Conservation (phyloP, 2,888 invertebrate species). For the Drosophila leonis region DNA sequence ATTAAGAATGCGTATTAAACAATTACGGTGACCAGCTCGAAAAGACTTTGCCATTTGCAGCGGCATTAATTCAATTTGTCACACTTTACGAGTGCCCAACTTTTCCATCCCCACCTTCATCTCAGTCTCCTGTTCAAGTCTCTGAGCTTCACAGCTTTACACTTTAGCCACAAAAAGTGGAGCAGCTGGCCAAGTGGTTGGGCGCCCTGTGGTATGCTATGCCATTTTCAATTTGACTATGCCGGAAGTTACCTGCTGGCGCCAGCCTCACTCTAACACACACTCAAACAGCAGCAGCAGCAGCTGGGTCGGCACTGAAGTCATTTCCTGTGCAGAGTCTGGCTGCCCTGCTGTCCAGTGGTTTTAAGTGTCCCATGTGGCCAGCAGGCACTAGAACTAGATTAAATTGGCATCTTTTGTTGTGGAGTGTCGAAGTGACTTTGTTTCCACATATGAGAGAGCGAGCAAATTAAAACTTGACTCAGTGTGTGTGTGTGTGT, state of each 20-base stretch:
- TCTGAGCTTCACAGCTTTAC: slow-evolving; percentile 63
- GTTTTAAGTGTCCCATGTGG: slow-evolving; percentile 82
- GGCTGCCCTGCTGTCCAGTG: slow-evolving; percentile 22
- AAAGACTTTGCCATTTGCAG: slow-evolving; percentile 70
- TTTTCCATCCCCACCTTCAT: slow-evolving; percentile 28
- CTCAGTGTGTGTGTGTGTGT: slow-evolving; percentile 40
- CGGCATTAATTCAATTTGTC: slow-evolving; percentile 81
- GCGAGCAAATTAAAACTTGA: slow-evolving; percentile 75
- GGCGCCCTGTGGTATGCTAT: slow-evolving; percentile 38
- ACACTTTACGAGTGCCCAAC: slow-evolving; percentile 75
- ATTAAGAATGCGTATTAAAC: slow-evolving; percentile 79
- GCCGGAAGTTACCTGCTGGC: slow-evolving; percentile 83
- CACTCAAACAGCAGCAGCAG: slow-evolving; percentile 18
- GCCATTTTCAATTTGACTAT: slow-evolving; percentile 80
- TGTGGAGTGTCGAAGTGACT: slow-evolving; percentile 72
- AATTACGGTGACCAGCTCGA: slow-evolving; percentile 72
- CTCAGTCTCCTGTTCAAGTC: slow-evolving; percentile 18
- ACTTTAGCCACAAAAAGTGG: slow-evolving; percentile 75
- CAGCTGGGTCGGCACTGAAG: slow-evolving; percentile 69
- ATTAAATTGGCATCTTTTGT: slow-evolving; percentile 84
- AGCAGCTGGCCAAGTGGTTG: slow-evolving; percentile 60
- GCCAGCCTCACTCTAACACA: slow-evolving; percentile 55
- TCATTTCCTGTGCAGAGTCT: slow-evolving; percentile 72
- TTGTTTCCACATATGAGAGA: slow-evolving; percentile 73
- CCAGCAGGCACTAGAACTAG: slow-evolving; percentile 81